These are phyloP conservation scores for Actinostola sp. DNA, from an alignment of 92 coral and sea anemone genomes.

Conservation along the genomic window DNA sequence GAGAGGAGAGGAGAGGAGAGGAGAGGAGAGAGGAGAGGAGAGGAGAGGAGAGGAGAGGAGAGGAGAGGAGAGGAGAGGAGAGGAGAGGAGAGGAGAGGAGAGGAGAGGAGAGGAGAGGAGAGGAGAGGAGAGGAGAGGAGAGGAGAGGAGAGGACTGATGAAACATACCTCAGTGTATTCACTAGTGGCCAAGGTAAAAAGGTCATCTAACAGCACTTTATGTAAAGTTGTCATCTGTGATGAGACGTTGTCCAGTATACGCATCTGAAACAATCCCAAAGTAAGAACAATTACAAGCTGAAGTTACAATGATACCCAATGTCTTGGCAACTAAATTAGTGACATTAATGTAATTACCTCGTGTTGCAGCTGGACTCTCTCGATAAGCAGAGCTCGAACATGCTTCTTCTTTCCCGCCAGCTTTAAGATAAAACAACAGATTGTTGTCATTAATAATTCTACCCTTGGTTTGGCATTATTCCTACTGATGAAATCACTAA, in stretches of 20 bases:
- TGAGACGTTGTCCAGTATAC: conserved; percentile 85
- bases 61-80: not conserved
- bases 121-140: too few relatives aligned
- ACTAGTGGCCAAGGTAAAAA: conserved; percentile 87
- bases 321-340: too few relatives aligned
- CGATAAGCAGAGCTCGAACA: conserved; percentile 90
- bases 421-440: conserved; percentile 36
- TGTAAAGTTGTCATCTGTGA: conserved; percentile 87
- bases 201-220: conserved; percentile 81
- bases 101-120: not conserved
- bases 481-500: too few relatives aligned
- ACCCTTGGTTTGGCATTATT: too few relatives aligned
- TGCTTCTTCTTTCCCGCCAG: conserved; percentile 92
- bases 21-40: too few relatives aligned
- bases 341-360: conserved; percentile 89
- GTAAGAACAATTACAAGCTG: too few relatives aligned
- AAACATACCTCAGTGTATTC: conserved; percentile 89
- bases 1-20: too few relatives aligned
- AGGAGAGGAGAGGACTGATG: not conserved
- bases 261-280: conserved; percentile 95
- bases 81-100: not conserved
- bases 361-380: conserved; percentile 94
- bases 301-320: too few relatives aligned
- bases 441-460: too few relatives aligned
- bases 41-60: too few relatives aligned